A percentile compares a stretch with the other conserved stretches of the same genome.
Evolutionary conservation across 2,113 vertebrate genomes (phyloP).

Genomic region (Melanotaenia duboulayi): DNA sequence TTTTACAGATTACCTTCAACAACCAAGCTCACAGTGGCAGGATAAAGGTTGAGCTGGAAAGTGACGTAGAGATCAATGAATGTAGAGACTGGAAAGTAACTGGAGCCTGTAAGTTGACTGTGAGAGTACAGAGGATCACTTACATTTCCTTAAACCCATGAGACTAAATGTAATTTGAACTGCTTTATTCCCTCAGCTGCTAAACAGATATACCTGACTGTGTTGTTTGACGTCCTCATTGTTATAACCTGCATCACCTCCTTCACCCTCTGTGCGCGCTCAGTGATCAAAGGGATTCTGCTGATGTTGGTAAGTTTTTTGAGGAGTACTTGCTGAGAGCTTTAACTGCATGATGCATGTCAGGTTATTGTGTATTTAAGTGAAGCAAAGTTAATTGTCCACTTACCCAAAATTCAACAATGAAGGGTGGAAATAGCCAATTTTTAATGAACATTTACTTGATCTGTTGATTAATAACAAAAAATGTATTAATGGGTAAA

Average conservation of each 20-base stretch:
- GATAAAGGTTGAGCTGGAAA: constrained; percentile 91
- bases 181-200: constrained; percentile 80
- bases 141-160: background rate
- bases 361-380: background rate
- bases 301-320: constrained; percentile 87
- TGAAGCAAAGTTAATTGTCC: background rate
- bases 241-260: constrained; percentile 89
- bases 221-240: constrained; percentile 91
- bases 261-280: constrained; percentile 87
- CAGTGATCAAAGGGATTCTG: constrained; percentile 87
- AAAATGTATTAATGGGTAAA: background rate
- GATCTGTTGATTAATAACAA: background rate
- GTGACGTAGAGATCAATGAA: constrained; percentile 90
- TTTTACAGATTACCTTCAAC: constrained; percentile 88
- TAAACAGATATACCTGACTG: constrained; percentile 88
- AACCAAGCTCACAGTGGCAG: constrained; percentile 94
- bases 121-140: background rate
- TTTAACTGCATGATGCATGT: constrained; percentile 3
- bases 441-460: too few species aligned
- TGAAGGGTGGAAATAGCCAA: background rate
- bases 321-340: background rate
- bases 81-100: constrained; percentile 92
- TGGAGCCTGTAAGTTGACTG: constrained; percentile 88
- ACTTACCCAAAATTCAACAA: background rate
- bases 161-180: background rate